Evolutionary conservation across 2,797 vertebrate species (phyloP).

Genomic region (Labeo calbasu): DNA sequence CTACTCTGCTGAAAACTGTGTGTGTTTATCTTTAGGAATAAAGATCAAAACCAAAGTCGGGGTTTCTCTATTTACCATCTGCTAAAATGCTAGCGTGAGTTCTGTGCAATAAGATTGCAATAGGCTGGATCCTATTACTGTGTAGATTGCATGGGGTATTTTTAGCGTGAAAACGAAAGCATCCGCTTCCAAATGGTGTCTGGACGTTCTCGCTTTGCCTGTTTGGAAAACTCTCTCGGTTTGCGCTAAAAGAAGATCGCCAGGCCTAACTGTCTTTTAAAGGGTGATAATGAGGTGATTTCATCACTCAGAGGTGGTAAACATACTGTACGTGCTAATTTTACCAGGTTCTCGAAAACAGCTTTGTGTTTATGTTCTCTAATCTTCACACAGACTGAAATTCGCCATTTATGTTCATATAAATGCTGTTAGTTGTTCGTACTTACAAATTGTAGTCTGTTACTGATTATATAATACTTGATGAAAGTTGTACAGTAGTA

Average conservation of each 20-base stretch:
- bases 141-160: conserved; percentile 22
- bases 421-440: neutral
- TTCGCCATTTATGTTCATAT: neutral
- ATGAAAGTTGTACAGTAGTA: no score
- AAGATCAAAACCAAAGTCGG: conserved; percentile 7
- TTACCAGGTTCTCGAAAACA: conserved; percentile 3
- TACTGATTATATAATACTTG: no score
- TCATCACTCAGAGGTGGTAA: neutral
- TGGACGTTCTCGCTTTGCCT: neutral
- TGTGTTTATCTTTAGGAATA: conserved; percentile 36
- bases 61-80: conserved; percentile 25
- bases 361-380: neutral
- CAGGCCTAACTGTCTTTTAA: neutral
- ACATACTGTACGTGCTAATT: neutral
- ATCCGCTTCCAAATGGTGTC: neutral
- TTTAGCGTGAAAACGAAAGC: conserved; percentile 6
- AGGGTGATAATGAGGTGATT: conserved; percentile 8
- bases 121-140: neutral
- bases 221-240: neutral
- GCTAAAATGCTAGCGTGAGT: conserved; percentile 1
- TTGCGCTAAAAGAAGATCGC: neutral
- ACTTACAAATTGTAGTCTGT: no score
- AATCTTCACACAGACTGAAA: neutral
- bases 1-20: conserved; percentile 1
- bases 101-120: neutral